Base-by-base conservation (phyloP, 2,888 invertebrate species). In the Alloscopus bannaensis region DNA sequence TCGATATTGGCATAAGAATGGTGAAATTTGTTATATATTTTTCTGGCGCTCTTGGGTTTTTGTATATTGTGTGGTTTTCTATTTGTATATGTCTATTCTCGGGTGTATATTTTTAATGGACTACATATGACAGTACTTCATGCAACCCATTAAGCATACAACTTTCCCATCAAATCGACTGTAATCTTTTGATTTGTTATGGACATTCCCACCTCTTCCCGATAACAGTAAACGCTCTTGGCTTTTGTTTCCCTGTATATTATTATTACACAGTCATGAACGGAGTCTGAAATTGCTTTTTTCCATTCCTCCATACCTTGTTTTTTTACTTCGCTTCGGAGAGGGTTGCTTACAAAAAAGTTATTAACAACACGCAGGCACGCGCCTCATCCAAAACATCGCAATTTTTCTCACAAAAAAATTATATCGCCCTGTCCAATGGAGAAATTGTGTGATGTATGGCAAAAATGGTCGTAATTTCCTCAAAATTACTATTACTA, bases 151-250 rank as follows among this genome's bases (percentile, higher is more conserved):
- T 76, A 76, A 62, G 24, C 68, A 76, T 76, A 60, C 68, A 75
- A 76, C 68, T 76, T 76, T 69, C 62, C 76, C 60, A 76, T 76
- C 76, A 69, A 76, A 76, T 68, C 62, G 40, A 29, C 68, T 62
- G 28, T 69, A 60, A 76, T 76, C 69, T 76, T 68, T 60, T 69
- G 76, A 76, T 76, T 76, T 76, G 76, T 76, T 69, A 52, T 76
- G 62, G 55, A 55, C 68, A 62, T 76, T 76, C 68, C 76, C 68
- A 76, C 76, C 76, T 76, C 60, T 40, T 76, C 28, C 29, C 60
- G 76, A 76, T 76, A 76, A 69, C 76, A 22, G 40, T 22, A n/a
- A 36, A 40, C 20, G 57, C 57, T 60, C 4, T 36, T 36, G 36
- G 36, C 13, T 36, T 36, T 6, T 13, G 47, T 47, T 47, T 47